Conservation (phyloP, 2,888 invertebrate genomes). For the Eutolmus rufibarbis region DNA sequence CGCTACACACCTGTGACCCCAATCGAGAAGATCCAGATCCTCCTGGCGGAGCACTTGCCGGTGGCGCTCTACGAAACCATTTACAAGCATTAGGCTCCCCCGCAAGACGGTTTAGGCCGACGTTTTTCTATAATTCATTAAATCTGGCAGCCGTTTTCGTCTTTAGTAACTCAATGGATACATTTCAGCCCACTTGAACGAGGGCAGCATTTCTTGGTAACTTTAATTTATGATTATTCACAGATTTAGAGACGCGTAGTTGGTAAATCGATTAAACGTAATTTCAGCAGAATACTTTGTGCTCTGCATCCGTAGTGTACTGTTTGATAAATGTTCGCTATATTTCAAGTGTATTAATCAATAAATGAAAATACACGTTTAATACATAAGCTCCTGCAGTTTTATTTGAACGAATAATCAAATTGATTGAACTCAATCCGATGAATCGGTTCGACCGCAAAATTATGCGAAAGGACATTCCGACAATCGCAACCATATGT, state of each 20-base stretch:
- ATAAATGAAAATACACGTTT: background rate
- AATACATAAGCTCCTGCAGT: background rate
- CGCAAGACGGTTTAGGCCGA: background rate
- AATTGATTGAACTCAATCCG: background rate
- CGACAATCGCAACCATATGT: no score
- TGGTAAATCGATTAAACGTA: background rate
- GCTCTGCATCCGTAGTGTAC: background rate
- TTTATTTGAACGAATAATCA: background rate
- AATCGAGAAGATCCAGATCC: constrained; percentile 78
- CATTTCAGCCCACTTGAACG: background rate
- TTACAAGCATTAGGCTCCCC: constrained; percentile 63
- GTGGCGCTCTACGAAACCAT: constrained; percentile 81
- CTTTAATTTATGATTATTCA: background rate
- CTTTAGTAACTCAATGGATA: background rate
- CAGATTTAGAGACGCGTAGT: background rate
- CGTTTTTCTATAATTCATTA: background rate
- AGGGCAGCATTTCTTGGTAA: background rate
- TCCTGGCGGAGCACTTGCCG: constrained; percentile 82
- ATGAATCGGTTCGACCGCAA: background rate
- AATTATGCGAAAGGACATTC: background rate
- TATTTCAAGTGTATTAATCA: background rate
- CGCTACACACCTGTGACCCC: constrained; percentile 85
- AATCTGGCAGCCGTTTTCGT: constrained; percentile 5
- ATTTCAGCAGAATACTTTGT: background rate
- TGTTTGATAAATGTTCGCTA: background rate